These are phyloP conservation scores for Dryadula phaetusa DNA, from an alignment of 2,888 invertebrate genomes.

Conservation along the genomic window DNA sequence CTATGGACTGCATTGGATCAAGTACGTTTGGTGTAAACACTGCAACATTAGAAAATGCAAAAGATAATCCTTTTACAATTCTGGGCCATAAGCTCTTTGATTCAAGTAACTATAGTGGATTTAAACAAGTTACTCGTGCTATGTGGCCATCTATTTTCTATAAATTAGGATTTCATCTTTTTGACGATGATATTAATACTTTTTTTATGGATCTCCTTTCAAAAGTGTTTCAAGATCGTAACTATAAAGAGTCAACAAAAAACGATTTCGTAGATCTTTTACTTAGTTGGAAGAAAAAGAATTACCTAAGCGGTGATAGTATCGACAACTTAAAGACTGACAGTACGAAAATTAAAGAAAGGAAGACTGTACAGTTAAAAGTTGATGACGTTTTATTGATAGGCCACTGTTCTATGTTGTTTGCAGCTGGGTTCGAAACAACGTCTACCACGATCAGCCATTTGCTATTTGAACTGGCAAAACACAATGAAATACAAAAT, in stretches of 20 bases:
- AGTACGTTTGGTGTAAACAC: slow-evolving; percentile 63
- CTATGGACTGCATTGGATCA: slow-evolving; percentile 62
- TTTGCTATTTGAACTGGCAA: slow-evolving; percentile 58
- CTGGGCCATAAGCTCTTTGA: slow-evolving; percentile 56
- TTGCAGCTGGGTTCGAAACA: slow-evolving; percentile 62
- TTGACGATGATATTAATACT: slow-evolving; percentile 49
- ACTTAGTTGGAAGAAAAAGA: slow-evolving; percentile 54
- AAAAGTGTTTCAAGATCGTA: slow-evolving; percentile 54
- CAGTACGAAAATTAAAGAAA: background rate
- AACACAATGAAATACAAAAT: slow-evolving; percentile 49
- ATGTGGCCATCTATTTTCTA: slow-evolving; percentile 63
- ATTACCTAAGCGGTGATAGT: slow-evolving; percentile 57
- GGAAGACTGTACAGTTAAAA: slow-evolving; percentile 36
- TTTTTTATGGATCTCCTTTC: slow-evolving; percentile 56
- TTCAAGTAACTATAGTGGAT: slow-evolving; percentile 47
- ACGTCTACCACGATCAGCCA: slow-evolving; percentile 54
- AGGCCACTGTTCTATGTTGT: slow-evolving; percentile 80
- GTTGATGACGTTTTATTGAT: slow-evolving; percentile 72
- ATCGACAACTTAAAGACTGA: slow-evolving; percentile 52
- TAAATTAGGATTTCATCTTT: slow-evolving; percentile 51
- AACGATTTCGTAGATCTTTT: slow-evolving; percentile 63
- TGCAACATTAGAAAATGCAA: slow-evolving; percentile 50
- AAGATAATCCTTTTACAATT: slow-evolving; percentile 53
- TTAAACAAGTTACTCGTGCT: slow-evolving; percentile 50
- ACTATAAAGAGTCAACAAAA: slow-evolving; percentile 52